Base-by-base conservation (phyloP, 30 jellyfish, hydroid and myxozoan species). In the Catostylus mosaicus region DNA sequence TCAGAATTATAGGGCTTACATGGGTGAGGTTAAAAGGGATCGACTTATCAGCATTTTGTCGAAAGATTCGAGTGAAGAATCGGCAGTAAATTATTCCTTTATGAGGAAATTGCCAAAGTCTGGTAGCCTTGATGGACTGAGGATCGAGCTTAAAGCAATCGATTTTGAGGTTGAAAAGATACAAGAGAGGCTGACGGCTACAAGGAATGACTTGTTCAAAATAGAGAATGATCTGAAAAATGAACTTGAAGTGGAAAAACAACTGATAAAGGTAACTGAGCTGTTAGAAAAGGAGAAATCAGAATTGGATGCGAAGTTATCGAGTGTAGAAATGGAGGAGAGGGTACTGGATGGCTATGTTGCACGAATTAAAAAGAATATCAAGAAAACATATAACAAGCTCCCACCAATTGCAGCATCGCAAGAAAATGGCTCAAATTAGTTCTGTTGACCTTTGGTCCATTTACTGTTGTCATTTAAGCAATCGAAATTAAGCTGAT, bases 271-370 rank as follows among this genome's bases (percentile, higher is more conserved):
- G 84, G 67, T 31, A 27, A 77, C 48, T 26, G 73, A 48, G 26
- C 62, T 67, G 10, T 52, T 80, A 27, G 75, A 1, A 32, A 32
- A 80, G 35, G 84, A 80, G n/a, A 61, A 80, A 67, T 0, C 23
- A 48, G 63, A 40, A 80, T 1, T 80, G 29, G 56, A 31, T 27
- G 38, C 56, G 0, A 57, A 38, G 75, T 8, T 61, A 23, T 47
- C 67, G 7, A 23, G 62, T 34, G 30, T 66, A 16, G 90, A 66
- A 33, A 38, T 80, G 90, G 43, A 66, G 40, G 84, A 80, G 30
- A 46, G 90, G 32, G 90, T 80, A 18, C 45, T 80, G 20, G 40
- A 65, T 27, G 84, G 90, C 1, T 67, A 24, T 57, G 73, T 80
- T 46, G 24, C 43, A 1, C 34, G 90, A 2, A 67, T 67, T 11